Conservation (phyloP, 1,140 invertebrate genomes). For the Apis laboriosa region DNA sequence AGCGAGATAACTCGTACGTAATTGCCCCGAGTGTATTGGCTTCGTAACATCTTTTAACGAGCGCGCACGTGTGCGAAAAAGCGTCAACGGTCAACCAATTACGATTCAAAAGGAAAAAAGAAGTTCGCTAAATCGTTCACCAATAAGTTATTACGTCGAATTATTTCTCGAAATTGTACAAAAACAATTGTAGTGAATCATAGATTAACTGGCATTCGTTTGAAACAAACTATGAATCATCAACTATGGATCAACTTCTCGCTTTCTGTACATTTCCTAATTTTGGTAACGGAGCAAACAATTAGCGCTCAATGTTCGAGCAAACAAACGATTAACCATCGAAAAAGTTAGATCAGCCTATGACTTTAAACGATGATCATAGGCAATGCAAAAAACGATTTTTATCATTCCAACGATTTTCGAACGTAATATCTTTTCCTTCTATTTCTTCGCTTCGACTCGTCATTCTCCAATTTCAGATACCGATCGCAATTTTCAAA, state of each 20-base stretch:
- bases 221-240: too few species aligned
- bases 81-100: background rate
- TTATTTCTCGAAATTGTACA: too few species aligned
- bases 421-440: too few species aligned
- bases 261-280: too few species aligned
- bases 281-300: background rate
- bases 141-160: background rate
- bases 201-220: too few species aligned
- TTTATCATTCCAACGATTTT: too few species aligned
- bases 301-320: background rate
- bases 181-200: too few species aligned
- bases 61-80: conserved; percentile 5
- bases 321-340: background rate
- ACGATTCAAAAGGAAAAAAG: background rate
- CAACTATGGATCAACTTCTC: too few species aligned
- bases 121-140: background rate
- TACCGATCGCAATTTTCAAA: background rate
- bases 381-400: too few species aligned
- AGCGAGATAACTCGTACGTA: conserved; percentile 7
- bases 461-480: background rate
- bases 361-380: background rate
- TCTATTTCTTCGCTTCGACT: too few species aligned
- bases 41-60: conserved; percentile 52
- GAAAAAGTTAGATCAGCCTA: background rate
- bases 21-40: conserved; percentile 10